Evolutionary conservation across 2,797 vertebrate species (phyloP).

Genomic region (Phrynocephalus forsythii): DNA sequence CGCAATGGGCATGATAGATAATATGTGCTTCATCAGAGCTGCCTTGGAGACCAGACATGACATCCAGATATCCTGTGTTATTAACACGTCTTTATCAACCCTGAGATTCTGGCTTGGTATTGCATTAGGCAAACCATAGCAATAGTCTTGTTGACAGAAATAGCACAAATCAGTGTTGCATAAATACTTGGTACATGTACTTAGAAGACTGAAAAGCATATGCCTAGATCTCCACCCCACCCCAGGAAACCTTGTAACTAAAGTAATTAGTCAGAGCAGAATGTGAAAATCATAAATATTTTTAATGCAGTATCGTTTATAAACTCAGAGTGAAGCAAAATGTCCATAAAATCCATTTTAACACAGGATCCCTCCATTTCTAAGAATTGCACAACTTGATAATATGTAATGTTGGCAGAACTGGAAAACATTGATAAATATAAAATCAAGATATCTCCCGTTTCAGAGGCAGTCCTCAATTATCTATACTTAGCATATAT

Average conservation of each 20-base stretch:
- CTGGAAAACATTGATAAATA: slow-evolving; percentile 68
- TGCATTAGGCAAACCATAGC: neutral
- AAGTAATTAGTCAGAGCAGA: slow-evolving; percentile 25
- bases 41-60: neutral
- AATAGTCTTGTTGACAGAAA: neutral
- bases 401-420: slow-evolving; percentile 48
- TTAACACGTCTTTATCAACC: neutral
- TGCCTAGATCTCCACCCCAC: neutral
- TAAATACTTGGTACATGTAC: neutral
- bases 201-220: neutral
- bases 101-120: neutral
- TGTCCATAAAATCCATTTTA: slow-evolving; percentile 58
- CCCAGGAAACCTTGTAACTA: slow-evolving; percentile 15
- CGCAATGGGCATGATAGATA: neutral
- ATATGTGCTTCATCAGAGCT: neutral
- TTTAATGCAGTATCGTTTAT: slow-evolving; percentile 55
- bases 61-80: neutral
- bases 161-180: neutral
- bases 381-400: slow-evolving; percentile 27
- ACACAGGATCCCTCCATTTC: slow-evolving; percentile 55
- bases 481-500: slow-evolving; percentile 66
- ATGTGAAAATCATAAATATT: neutral
- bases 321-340: slow-evolving; percentile 41
- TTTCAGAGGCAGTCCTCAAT: slow-evolving; percentile 64
- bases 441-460: slow-evolving; percentile 56